Percentiles rank a stretch among this genome's conserved stretches.
Evolutionary conservation across 1,140 invertebrate genomes (phyloP).

Genomic region (Drosophila biarmipes): DNA sequence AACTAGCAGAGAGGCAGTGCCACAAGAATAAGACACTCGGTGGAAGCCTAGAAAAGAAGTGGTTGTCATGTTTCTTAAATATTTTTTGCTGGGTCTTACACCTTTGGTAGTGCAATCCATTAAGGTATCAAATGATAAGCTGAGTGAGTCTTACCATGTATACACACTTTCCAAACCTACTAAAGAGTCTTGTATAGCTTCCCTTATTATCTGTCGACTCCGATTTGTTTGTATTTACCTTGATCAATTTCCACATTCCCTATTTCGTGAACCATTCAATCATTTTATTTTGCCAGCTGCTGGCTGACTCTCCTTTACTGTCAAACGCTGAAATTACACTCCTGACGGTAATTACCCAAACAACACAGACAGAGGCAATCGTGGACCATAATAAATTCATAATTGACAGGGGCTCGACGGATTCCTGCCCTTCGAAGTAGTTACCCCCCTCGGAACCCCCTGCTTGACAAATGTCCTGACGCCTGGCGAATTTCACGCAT

Average conservation of each 20-base stretch:
- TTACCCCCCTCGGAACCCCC: background rate
- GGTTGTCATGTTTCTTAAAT: background rate
- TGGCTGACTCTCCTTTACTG: background rate
- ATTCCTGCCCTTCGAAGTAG: background rate
- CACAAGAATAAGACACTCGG: background rate
- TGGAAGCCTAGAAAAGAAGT: background rate
- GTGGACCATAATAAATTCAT: constrained; percentile 45
- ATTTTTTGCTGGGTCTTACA: background rate
- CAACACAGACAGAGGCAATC: constrained; percentile 33
- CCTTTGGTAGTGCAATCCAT: background rate
- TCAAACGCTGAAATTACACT: constrained; percentile 20
- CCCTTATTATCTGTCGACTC: background rate
- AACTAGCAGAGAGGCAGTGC: too few species aligned
- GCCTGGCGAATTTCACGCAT: constrained; percentile 70
- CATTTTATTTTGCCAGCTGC: constrained; percentile 27
- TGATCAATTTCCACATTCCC: background rate
- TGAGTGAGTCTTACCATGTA: background rate
- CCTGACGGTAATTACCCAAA: constrained; percentile 34
- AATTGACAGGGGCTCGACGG: constrained; percentile 41
- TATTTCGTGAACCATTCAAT: constrained; percentile 9
- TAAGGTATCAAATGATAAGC: background rate
- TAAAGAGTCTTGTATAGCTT: too few species aligned
- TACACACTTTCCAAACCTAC: too few species aligned
- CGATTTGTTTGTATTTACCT: background rate
- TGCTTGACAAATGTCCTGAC: constrained; percentile 65